Evolutionary conservation across 1,140 invertebrate species (phyloP).

Genomic region (fruit fly (Drosophila melanogaster)): DNA sequence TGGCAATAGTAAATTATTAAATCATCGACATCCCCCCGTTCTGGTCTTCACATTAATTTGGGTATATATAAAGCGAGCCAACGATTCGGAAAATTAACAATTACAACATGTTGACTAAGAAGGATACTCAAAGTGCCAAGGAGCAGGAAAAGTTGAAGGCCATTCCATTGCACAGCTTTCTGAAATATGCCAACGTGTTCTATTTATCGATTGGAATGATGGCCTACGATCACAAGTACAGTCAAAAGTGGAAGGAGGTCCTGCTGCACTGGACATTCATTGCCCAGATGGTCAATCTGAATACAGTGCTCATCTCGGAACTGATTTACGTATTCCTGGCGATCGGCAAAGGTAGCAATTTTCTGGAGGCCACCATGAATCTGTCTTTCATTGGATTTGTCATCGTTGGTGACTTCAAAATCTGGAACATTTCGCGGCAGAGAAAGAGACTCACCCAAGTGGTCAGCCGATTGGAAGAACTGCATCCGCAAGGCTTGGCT

Average conservation of each 20-base stretch:
- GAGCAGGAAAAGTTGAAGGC: background rate
- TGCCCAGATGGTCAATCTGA: slow-evolving; percentile 59
- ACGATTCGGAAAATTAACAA: slow-evolving; percentile 1
- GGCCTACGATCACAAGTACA: slow-evolving; percentile 47
- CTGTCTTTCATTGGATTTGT: slow-evolving; percentile 74
- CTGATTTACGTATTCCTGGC: slow-evolving; percentile 66
- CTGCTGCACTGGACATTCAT: slow-evolving; percentile 48
- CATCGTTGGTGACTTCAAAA: slow-evolving; percentile 65
- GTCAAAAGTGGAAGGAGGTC: background rate
- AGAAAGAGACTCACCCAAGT: slow-evolving; percentile 37
- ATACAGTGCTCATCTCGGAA: slow-evolving; percentile 52
- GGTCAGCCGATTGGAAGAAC: slow-evolving; percentile 33
- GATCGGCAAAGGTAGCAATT: slow-evolving; percentile 58
- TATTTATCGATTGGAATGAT: slow-evolving; percentile 69
- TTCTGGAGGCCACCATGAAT: slow-evolving; percentile 74
- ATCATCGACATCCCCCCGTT: slow-evolving; percentile 14
- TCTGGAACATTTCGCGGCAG: slow-evolving; percentile 56
- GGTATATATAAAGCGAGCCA: background rate
- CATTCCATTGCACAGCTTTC: slow-evolving; percentile 34
- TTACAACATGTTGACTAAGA: slow-evolving; percentile 3
- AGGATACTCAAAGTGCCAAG: background rate
- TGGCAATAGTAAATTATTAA: slow-evolving; percentile 63
- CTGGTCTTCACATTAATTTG: background rate
- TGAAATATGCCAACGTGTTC: slow-evolving; percentile 57
- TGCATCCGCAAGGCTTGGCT: slow-evolving; percentile 36